A percentile compares a stretch with the other conserved stretches of the same genome.
These are phyloP conservation scores for Dolichoris vasculosae DNA, from an alignment of 1,140 invertebrate species.

Conservation along the genomic window DNA sequence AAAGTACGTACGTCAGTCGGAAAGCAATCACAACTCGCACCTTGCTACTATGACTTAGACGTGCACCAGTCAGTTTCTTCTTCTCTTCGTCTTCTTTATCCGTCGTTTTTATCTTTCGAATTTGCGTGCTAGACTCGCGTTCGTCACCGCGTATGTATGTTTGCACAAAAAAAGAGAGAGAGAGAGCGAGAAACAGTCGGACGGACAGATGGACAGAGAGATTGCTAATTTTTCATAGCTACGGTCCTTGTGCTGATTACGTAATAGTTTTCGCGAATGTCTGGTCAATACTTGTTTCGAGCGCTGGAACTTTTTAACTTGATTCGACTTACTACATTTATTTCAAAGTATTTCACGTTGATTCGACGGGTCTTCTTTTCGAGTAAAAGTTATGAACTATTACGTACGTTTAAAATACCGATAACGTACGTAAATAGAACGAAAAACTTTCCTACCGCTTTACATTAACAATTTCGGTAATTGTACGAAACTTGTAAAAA, in stretches of 20 bases:
- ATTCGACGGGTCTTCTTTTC: not conserved
- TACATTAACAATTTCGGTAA: not conserved
- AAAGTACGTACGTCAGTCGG: not conserved
- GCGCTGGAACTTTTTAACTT: not conserved
- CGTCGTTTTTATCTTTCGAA: not conserved
- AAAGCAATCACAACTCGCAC: constrained; percentile 7
- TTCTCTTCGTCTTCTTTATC: constrained; percentile 29
- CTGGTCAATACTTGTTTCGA: constrained; percentile 11
- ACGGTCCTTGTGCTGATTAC: constrained; percentile 5
- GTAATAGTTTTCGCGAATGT: not conserved
- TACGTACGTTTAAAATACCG: not conserved
- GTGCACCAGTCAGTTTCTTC: constrained; percentile 45
- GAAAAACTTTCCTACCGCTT: not conserved
- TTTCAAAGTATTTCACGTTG: not conserved
- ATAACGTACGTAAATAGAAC: not conserved
- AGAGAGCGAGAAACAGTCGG: not conserved
- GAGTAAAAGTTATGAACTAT: not conserved
- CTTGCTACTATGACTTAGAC: not conserved
- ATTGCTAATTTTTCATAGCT: not conserved
- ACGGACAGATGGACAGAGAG: not conserved
- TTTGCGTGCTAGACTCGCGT: not conserved
- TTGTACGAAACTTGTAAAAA: not conserved
- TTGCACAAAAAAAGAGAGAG: not conserved
- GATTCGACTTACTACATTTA: not conserved
- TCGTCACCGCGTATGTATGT: not conserved